A percentile compares a stretch with the other conserved stretches of the same genome.
These are phyloP conservation scores for Chesias legatella DNA, from an alignment of 2,888 invertebrate species.

Conservation along the genomic window DNA sequence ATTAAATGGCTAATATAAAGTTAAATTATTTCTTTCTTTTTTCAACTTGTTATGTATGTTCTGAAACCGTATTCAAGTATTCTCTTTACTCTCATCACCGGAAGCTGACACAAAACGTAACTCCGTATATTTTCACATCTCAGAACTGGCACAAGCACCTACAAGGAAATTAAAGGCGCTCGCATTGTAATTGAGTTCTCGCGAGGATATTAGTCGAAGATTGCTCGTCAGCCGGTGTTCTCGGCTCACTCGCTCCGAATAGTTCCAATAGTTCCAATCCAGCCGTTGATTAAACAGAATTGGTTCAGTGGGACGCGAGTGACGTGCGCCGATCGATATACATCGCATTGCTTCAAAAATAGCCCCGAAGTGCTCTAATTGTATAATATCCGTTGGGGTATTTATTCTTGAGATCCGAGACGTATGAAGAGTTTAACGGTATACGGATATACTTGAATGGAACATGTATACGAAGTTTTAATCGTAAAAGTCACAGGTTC, in stretches of 20 bases:
- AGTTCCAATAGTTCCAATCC: slow-evolving; percentile 64
- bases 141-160: slow-evolving; percentile 26
- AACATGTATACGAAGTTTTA: too few relatives aligned
- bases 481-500: too few relatives aligned
- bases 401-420: too few relatives aligned
- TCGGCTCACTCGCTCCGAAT: slow-evolving; percentile 65
- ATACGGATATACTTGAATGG: too few relatives aligned
- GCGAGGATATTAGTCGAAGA: slow-evolving; percentile 77
- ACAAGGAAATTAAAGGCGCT: slow-evolving; percentile 69
- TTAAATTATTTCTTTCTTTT: too few relatives aligned
- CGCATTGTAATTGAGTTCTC: slow-evolving; percentile 70
- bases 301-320: slow-evolving; percentile 69
- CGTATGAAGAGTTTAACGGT: too few relatives aligned
- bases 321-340: slow-evolving; percentile 38
- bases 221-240: slow-evolving; percentile 73
- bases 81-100: too few relatives aligned
- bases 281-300: slow-evolving; percentile 73
- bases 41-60: too few relatives aligned
- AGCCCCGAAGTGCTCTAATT: too few relatives aligned
- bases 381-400: too few relatives aligned
- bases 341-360: slow-evolving; percentile 1
- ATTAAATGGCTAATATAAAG: too few relatives aligned
- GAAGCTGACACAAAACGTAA: neutral
- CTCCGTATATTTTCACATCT: neutral
- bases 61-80: too few relatives aligned